Evolutionary conservation across 2,797 vertebrate genomes (phyloP), one percentile per base, ranked within the genome.

Genomic region (Argyrosomus regius): DNA sequence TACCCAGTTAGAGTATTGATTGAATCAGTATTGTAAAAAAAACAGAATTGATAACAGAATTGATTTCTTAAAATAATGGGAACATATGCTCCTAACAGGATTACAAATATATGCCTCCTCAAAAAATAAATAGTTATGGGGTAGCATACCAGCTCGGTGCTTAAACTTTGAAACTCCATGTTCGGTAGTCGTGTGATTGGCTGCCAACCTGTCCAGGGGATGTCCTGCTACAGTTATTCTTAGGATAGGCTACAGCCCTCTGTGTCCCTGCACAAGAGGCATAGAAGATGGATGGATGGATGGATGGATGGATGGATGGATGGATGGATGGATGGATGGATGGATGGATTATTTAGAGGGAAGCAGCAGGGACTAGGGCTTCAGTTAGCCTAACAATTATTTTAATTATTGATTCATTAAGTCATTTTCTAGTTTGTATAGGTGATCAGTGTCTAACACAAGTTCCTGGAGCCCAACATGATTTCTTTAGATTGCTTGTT

Each of bases 41-140:
- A 53, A 77, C 35, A 35, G 35, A 35, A 35, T 35, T 24, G 59
- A 69, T 69, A 68, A 64, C 31, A 22, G 46, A 52, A 82, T 74
- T 5, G 72, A 84, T 84, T 70, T 75, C 62, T 78, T 72, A 24
- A 75, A 83, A 76, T 58, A 49, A 52, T 43, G 61, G 62, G 16
- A 76, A 57, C 57, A 43, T 64, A 3, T 22, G 76, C 24, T 63
- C 20, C 39, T 56, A 78, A 82, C 63, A 62, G 50, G 50, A 69
- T 62, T 66, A 63, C 20, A 76, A 22, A 69, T 75, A 22, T 60
- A 61, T 39, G 28, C 78, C 10, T 26, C 53, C 6, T 2, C 48
- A 22, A 70, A 41, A 11, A 62, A 46, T 22, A 46, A 39, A 60
- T 6, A 18, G 10, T 41, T 12, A 3, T 17, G 0, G 31, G 31